Evolutionary conservation across 2,113 vertebrate species (phyloP), one percentile per base, ranked within the genome.

Genomic region (Apus apus): DNA sequence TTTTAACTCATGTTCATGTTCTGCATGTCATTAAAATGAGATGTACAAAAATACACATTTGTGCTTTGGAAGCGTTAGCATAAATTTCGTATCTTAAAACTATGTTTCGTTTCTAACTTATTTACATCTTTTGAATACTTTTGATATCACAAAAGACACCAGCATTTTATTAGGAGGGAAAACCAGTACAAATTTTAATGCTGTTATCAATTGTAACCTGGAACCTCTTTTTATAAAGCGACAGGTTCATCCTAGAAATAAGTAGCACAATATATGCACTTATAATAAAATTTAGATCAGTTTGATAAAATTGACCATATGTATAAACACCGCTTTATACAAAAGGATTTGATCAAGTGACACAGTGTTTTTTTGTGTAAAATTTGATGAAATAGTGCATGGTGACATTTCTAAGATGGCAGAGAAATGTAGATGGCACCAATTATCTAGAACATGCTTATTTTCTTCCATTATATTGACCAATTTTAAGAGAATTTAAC

Each of bases 21-120:
- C 82, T 91, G 86, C 95, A 90, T 17, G 53, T 94, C 93, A 94
- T 97, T 96, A 97, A 97, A 96, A 93, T 95, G 89, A 97, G 89
- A 84, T 88, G 85, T 98, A 98, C 85, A 98, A 98, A 98, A 98
- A 98, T 97, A 98, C 2, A 9, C 94, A 85, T 96, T 97, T 98
- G 97, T 98, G 97, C 97, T 98, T 98, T 87, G 95, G 92, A 95
- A 97, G 94, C 96, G 64, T 87, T 87, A 97, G 91, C 94, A 83
- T 97, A 98, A 94, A 92, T 64, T 91, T 96, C 1, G 0, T 96
- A 78, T 94, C 74, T 90, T 94, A 96, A 96, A 94, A 85, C 81
- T 93, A 6, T 16, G 30, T 92, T 87, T 89, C 22, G 85, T 88
- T 96, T 97, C 51, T 77, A 66, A 64, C 73, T 66, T 96, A 97